A percentile compares a stretch with the other conserved stretches of the same genome.
These are phyloP conservation scores for Halyomorpha halys DNA, from an alignment of 1,140 invertebrate genomes.

Conservation along the genomic window DNA sequence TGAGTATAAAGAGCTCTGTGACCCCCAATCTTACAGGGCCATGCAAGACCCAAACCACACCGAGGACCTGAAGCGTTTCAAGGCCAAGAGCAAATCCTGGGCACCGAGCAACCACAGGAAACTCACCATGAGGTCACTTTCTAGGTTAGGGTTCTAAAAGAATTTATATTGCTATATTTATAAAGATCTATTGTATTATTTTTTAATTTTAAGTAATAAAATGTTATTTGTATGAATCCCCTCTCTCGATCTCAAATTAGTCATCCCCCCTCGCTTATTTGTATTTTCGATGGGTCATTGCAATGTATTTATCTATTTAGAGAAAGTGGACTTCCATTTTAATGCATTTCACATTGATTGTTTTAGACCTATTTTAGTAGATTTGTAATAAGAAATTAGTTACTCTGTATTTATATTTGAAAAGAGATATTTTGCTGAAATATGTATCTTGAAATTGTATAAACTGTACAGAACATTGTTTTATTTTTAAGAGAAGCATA, in stretches of 20 bases:
- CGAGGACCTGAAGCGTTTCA: constrained; percentile 59
- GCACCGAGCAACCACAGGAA: constrained; percentile 22
- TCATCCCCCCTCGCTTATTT: background rate
- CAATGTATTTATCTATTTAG: background rate
- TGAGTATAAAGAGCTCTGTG: constrained; percentile 58
- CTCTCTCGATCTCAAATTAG: background rate
- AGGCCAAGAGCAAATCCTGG: constrained; percentile 57
- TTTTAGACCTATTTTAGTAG: no score
- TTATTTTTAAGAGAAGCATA: no score
- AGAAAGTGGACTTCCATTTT: no score
- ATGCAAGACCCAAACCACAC: constrained; percentile 69
- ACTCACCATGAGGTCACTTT: constrained; percentile 12
- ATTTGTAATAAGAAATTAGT: no score
- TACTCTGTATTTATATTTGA: no score
- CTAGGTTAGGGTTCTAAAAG: constrained; percentile 13
- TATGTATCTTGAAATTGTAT: no score
- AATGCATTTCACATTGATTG: no score
- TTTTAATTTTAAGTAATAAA: background rate
- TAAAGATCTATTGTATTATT: background rate
- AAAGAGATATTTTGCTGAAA: no score
- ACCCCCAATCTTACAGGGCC: constrained; percentile 60
- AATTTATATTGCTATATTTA: background rate
- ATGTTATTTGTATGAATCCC: background rate
- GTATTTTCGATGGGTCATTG: constrained; percentile 5
- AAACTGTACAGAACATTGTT: no score